Evolutionary conservation across 2,113 vertebrate genomes (phyloP).

Genomic region (Calonectris borealis): DNA sequence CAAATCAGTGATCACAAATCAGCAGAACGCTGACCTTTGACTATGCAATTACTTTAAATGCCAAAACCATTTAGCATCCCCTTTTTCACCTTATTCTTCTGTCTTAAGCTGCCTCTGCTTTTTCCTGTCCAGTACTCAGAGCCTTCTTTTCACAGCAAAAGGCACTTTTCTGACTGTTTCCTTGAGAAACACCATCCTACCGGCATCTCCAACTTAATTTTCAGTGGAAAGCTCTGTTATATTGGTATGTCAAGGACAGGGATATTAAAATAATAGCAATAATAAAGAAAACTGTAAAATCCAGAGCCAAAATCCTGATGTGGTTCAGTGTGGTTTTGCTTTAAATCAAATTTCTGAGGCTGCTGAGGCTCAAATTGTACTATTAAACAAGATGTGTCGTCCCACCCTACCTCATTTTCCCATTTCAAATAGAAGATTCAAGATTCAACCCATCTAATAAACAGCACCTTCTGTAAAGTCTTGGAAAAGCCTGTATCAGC

Average conservation of each 20-base stretch:
- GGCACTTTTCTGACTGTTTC: not conserved
- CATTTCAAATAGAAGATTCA: not conserved
- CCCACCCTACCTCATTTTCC: not conserved
- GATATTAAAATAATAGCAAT: constrained; percentile 20
- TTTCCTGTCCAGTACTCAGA: not conserved
- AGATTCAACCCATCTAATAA: not conserved
- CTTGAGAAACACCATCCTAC: not conserved
- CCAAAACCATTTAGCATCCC: not conserved
- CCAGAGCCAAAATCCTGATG: constrained; percentile 8
- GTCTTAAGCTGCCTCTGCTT: not conserved
- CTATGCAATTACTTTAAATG: not conserved
- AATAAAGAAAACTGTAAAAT: not conserved
- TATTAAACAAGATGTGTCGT: not conserved
- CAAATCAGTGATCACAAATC: too few species aligned
- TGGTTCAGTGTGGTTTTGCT: constrained; percentile 23
- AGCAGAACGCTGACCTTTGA: not conserved
- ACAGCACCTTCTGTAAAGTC: not conserved
- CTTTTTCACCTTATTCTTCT: not conserved
- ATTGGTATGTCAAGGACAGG: constrained; percentile 9
- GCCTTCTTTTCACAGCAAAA: not conserved
- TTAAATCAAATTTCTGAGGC: constrained; percentile 15
- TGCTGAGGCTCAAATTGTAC: constrained; percentile 1
- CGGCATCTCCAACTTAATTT: not conserved
- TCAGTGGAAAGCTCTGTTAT: not conserved
- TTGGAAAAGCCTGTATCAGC: not conserved